Evolutionary conservation across 2,888 invertebrate species (phyloP).

Genomic region (Erebia palarica): DNA sequence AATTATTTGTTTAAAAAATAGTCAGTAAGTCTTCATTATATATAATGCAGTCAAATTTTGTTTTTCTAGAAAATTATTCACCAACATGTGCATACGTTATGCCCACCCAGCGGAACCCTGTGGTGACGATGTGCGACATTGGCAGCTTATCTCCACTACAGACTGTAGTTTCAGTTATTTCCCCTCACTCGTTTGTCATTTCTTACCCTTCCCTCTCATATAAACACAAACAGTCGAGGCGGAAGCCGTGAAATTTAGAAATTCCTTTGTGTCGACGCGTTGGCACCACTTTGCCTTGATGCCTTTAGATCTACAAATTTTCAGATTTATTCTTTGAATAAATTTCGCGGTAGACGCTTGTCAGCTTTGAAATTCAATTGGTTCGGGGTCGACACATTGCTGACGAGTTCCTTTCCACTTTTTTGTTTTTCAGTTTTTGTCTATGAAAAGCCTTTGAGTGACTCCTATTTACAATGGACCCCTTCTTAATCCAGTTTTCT

Average conservation of each 20-base stretch:
- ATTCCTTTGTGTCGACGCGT: constrained; percentile 80
- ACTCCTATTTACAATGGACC: constrained; percentile 36
- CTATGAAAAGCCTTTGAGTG: constrained; percentile 52
- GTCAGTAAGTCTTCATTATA: background rate
- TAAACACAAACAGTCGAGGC: constrained; percentile 78
- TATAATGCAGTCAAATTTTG: background rate
- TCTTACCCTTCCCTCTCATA: constrained; percentile 73
- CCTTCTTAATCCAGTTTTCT: constrained; percentile 38
- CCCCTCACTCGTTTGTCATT: constrained; percentile 73
- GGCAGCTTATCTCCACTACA: constrained; percentile 45
- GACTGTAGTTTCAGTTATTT: constrained; percentile 46
- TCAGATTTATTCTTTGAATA: constrained; percentile 83
- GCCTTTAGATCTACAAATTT: constrained; percentile 82
- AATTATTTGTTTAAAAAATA: too few relatives aligned
- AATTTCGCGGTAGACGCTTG: constrained; percentile 79
- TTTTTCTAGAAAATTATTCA: background rate
- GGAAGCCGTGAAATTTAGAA: constrained; percentile 82
- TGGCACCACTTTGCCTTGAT: constrained; percentile 77
- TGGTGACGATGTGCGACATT: constrained; percentile 52
- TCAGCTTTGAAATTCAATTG: constrained; percentile 82
- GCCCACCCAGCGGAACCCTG: constrained; percentile 32
- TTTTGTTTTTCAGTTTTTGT: constrained; percentile 53
- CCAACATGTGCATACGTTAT: background rate
- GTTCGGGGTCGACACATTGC: constrained; percentile 77
- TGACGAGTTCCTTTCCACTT: constrained; percentile 69